Evolutionary conservation across 2,888 invertebrate species (phyloP), one percentile per base, ranked within the genome.

Genomic region (Neocrepidodera transversa): DNA sequence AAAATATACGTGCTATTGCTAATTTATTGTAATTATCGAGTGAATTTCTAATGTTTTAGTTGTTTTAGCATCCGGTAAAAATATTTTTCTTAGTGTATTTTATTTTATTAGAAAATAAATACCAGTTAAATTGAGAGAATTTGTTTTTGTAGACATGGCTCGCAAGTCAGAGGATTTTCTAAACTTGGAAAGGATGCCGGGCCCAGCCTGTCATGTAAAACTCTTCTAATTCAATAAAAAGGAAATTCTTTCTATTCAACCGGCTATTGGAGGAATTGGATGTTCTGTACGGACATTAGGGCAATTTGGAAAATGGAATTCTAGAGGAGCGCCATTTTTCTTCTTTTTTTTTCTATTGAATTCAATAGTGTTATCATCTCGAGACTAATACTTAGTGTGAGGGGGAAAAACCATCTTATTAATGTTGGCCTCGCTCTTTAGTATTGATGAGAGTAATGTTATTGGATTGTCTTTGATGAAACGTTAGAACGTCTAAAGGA

Each of bases 61-160:
- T n/a, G n/a, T n/a, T n/a, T n/a, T n/a, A n/a, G n/a, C n/a, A n/a
- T n/a, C n/a, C n/a, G n/a, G n/a, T n/a, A 10, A 28, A 28, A 28
- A 8, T 54, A 38, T 49, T 60, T 59, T 63, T 54, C 40, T 43
- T 36, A 36, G 61, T 50, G 43, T 58, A 45, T 23, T 38, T 42
- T 49, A 14, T 26, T 57, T 49, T 51, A 56, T 47, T 59, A 52
- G 58, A 38, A 58, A 63, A 63, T 60, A 63, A 63, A 63, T 61
- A 63, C 60, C 60, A 35, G 56, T 49, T 58, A 58, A 60, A 63
- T 63, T 61, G 60, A 52, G 58, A 49, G 58, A 63, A 61, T 61
- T 58, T 63, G 58, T 61, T 63, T 63, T 60, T 61, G 43, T 50
- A 58, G 40, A 11, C 47, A 45, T 10, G n/a, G 26, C 55, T 54